phyloP scores from a whole-genome alignment of 2,797 vertebrate species.

The Microhierax caerulescens region DNA sequence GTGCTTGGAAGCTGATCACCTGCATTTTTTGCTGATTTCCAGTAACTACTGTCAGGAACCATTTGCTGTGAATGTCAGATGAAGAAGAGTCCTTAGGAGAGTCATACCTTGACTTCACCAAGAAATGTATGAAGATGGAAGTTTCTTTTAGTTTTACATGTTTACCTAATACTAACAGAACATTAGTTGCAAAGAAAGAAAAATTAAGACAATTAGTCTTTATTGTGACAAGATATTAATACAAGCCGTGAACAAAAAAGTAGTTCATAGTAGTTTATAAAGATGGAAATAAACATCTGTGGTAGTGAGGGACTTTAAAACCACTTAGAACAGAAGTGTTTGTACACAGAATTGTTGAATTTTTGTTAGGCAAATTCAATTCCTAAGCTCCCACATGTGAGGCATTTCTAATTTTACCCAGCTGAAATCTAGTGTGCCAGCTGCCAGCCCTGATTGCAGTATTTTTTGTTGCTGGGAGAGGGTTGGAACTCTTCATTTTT shows the following conservation, averaged over 20 bases:
- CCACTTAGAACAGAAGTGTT: neutral
- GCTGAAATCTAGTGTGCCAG: neutral
- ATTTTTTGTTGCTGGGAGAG: neutral
- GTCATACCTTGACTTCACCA: neutral
- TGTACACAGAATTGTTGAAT: neutral
- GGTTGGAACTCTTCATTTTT: neutral
- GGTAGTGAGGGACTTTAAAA: neutral
- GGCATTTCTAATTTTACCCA: constrained; percentile 52
- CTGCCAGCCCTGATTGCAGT: neutral
- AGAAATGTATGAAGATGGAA: neutral
- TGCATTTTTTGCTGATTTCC: neutral
- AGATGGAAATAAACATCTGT: neutral
- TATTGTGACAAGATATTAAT: neutral
- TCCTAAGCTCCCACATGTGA: constrained; percentile 1
- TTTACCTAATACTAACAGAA: neutral
- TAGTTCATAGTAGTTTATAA: neutral
- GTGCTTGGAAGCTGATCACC: neutral
- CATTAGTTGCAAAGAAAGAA: neutral
- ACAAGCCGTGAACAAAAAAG: neutral
- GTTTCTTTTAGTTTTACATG: neutral
- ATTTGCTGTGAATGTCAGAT: neutral
- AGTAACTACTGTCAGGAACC: neutral
- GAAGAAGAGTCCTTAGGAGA: neutral
- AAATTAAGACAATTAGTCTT: neutral
- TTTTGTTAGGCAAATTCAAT: neutral